These are phyloP conservation scores for Nowickia ferox DNA, from an alignment of 2,888 invertebrate species.

Conservation along the genomic window DNA sequence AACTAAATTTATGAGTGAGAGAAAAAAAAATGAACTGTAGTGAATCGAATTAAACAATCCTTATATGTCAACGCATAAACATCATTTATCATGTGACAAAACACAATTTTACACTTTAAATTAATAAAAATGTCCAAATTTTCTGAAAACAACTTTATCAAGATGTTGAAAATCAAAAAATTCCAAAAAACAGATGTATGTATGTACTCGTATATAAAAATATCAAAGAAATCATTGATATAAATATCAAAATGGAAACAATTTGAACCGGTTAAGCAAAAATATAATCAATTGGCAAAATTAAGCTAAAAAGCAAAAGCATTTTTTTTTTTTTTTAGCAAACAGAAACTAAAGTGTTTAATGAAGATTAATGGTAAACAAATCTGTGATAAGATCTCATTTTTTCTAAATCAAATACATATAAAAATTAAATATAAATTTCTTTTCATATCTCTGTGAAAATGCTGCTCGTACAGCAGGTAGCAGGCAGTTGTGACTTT, in stretches of 20 bases:
- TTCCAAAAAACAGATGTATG: background rate
- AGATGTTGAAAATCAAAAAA: constrained; percentile 65
- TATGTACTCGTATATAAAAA: background rate
- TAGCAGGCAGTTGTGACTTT: background rate
- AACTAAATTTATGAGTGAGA: constrained; percentile 26
- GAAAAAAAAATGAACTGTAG: constrained; percentile 12
- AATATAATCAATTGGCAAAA: constrained; percentile 39
- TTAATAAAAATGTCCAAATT: constrained; percentile 72
- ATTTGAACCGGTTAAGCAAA: constrained; percentile 59
- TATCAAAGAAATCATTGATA: constrained; percentile 58
- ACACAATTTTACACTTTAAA: constrained; percentile 73
- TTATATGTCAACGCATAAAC: constrained; percentile 72
- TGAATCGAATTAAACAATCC: constrained; percentile 53
- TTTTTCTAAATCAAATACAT: constrained; percentile 46
- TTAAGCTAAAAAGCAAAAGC: constrained; percentile 3
- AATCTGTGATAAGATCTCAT: constrained; percentile 62
- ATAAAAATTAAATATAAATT: constrained; percentile 48
- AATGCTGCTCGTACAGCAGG: background rate
- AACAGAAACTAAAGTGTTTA: constrained; percentile 60
- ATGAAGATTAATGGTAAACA: constrained; percentile 70
- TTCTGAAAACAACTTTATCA: constrained; percentile 71
- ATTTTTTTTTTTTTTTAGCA: too few species aligned
- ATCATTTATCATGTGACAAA: constrained; percentile 73
- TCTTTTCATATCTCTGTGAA: background rate
- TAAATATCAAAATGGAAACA: constrained; percentile 50